phyloP scores from a whole-genome alignment of 2,797 vertebrate species.

The Acropternis orthonyx region DNA sequence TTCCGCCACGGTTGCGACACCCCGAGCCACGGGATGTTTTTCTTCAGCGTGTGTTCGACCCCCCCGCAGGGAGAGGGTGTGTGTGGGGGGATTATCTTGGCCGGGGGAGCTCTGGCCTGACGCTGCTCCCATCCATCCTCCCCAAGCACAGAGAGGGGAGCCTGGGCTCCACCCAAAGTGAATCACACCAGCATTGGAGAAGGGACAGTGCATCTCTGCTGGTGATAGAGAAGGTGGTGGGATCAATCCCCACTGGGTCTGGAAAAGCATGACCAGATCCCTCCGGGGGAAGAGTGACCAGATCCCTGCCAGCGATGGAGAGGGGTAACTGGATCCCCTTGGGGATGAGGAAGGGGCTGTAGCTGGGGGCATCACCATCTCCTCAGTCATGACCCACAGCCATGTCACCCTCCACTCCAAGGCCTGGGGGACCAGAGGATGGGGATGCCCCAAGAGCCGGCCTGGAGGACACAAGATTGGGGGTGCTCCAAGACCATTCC shows the following conservation, averaged over 20 bases:
- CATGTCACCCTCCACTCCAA: background rate
- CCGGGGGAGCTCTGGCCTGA: fast-evolving
- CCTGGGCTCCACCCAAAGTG: fast-evolving
- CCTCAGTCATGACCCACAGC: background rate
- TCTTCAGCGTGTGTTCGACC: background rate
- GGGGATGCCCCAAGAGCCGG: background rate
- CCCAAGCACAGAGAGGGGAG: fast-evolving
- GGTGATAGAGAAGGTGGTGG: background rate
- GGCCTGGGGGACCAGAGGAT: fast-evolving
- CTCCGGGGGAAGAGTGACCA: background rate
- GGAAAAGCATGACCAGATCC: background rate
- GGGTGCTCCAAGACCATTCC: background rate
- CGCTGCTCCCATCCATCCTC: no score
- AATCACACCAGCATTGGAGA: background rate
- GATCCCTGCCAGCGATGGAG: background rate
- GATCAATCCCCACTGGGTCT: background rate
- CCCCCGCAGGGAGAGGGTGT: fast-evolving
- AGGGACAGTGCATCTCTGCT: background rate
- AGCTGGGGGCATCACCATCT: fast-evolving
- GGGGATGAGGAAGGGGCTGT: background rate
- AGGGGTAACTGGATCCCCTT: background rate
- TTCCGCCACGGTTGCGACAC: background rate
- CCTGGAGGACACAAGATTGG: fast-evolving
- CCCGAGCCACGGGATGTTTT: background rate
- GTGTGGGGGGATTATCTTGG: background rate